phyloP scores from a whole-genome alignment of 2,797 vertebrate genomes.

The Mareca penelope region DNA sequence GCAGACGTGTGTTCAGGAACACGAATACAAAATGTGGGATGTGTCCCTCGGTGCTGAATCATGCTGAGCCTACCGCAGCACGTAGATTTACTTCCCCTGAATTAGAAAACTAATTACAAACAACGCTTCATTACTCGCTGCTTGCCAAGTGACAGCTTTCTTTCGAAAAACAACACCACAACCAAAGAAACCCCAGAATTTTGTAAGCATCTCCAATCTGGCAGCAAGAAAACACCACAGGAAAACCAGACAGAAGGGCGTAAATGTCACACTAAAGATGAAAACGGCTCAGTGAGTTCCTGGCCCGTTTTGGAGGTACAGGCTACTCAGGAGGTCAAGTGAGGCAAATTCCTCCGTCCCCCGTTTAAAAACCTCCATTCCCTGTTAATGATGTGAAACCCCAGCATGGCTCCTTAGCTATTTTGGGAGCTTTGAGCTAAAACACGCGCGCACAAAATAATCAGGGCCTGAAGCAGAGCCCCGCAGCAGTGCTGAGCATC shows the following conservation, averaged over 20 bases:
- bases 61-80: not conserved
- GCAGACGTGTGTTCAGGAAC: not conserved
- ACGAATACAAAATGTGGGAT: not conserved
- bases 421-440: not conserved
- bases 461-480: not conserved
- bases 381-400: not conserved
- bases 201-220: not conserved
- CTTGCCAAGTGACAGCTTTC: not conserved
- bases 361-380: not conserved
- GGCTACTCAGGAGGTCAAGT: not conserved
- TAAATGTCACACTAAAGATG: not conserved
- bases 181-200: not conserved
- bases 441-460: not conserved
- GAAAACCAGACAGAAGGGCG: not conserved
- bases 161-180: not conserved
- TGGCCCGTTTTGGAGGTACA: not conserved
- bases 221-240: not conserved
- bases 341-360: not conserved
- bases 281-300: not conserved
- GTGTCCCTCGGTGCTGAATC: constrained; percentile 29
- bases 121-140: not conserved
- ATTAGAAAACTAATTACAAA: constrained; percentile 32
- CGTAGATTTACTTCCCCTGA: not conserved
- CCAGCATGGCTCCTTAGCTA: not conserved
- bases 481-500: not conserved